phyloP scores from a whole-genome alignment of 1,140 invertebrate genomes.

The Cyclina sinensis region DNA sequence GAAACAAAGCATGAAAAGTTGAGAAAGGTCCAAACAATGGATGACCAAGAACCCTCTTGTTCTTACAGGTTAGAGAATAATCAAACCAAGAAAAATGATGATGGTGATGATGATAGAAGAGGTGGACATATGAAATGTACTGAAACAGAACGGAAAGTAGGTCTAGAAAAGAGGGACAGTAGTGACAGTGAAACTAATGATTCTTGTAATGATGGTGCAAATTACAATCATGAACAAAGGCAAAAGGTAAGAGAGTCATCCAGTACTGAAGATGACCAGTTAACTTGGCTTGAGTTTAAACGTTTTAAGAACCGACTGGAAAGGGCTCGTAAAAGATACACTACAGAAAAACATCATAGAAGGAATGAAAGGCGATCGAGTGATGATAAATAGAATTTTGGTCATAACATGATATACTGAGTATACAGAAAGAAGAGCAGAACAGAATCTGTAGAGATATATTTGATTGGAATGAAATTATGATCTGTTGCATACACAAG shows the following conservation, averaged over 20 bases:
- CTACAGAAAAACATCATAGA: slow-evolving; percentile 43
- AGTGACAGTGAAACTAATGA: neutral
- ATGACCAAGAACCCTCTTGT: neutral
- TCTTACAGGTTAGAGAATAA: neutral
- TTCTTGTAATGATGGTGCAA: neutral
- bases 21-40: neutral
- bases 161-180: neutral
- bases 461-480: too few relatives aligned
- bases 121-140: neutral
- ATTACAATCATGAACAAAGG: neutral
- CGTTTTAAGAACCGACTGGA: slow-evolving; percentile 78
- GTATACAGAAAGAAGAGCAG: too few relatives aligned
- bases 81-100: neutral
- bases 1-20: neutral
- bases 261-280: slow-evolving; percentile 47
- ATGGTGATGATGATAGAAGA: neutral
- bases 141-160: neutral
- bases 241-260: neutral
- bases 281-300: slow-evolving; percentile 82
- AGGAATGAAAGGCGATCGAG: slow-evolving; percentile 51
- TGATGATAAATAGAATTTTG: slow-evolving; percentile 72
- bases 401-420: too few relatives aligned
- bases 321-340: slow-evolving; percentile 74
- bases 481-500: too few relatives aligned
- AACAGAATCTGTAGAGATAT: too few relatives aligned